Base-by-base conservation (phyloP, 2,888 invertebrate genomes). In the Apamea sordens region DNA sequence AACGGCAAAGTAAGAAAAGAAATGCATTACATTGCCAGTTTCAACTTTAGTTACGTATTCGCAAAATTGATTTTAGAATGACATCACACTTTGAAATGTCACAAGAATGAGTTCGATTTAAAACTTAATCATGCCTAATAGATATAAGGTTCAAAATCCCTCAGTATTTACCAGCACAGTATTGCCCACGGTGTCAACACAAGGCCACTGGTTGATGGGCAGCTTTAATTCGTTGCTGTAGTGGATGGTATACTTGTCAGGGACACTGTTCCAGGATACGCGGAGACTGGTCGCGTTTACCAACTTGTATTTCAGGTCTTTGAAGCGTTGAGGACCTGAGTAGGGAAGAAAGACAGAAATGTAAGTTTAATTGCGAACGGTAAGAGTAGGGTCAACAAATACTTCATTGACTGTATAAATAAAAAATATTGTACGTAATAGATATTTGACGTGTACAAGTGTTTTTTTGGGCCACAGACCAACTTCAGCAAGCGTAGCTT, bases 141-240 rank as follows among this genome's bases (percentile, higher is more conserved):
- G 13, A 15, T 15, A 15, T 11, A 56, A 11, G 32, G 53, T n/a
- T 61, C 1, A 53, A 65, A 65, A 36, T 82, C 10, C 11, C 10
- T 11, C 24, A 90, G 15, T 47, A 47, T 93, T 91, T 77, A 95
- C 95, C 89, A 94, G 76, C 0, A 92, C 94, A 73, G 93, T 93
- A 82, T 94, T 95, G 24, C 92, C 93, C 2, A 88, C 83, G 2
- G 95, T 94, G 32, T 93, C 90, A 4, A 93, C 84, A 1, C 91
- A 84, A 7, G 88, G 90, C 97, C 97, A 97, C 65, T 94, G 91
- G 59, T 94, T 92, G n/a, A 95, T 89, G 0, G 96, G 95, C 75
- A 94, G 89, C 21, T 89, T 92, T 24, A 94, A 92, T 76, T 96
- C 93, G 61, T 92, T 90, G 86, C 95, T 96, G 92, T 97, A 97